Evolutionary conservation across 2,888 invertebrate genomes (phyloP).

Genomic region (Oligia fasciuncula): DNA sequence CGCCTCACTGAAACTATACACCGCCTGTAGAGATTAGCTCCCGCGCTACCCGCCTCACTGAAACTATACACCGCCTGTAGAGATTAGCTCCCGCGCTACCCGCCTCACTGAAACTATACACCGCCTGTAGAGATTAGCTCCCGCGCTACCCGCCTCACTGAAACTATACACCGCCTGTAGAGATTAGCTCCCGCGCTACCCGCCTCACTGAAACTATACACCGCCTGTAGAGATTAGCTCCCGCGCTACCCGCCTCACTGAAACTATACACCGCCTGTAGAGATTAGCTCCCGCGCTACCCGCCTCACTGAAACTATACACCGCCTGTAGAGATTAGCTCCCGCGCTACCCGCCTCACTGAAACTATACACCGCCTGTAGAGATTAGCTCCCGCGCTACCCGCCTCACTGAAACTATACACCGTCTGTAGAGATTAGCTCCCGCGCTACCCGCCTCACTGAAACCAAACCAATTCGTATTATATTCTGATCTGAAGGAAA

Average conservation of each 20-base stretch:
- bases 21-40: not conserved
- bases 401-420: slow-evolving; percentile 1
- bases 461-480: slow-evolving; percentile 26
- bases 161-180: too few species aligned
- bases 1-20: too few species aligned
- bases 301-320: not conserved
- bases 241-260: slow-evolving; percentile 13
- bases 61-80: too few species aligned
- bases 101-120: too few species aligned
- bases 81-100: too few species aligned
- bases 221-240: not conserved
- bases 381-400: not conserved
- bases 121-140: not conserved
- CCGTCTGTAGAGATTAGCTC: not conserved
- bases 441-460: slow-evolving; percentile 12
- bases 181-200: not conserved
- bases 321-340: not conserved
- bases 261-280: not conserved
- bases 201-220: slow-evolving; percentile 1
- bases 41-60: slow-evolving; percentile 13
- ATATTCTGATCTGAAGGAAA: slow-evolving; percentile 42
- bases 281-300: not conserved
- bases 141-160: slow-evolving; percentile 13
- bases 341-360: slow-evolving; percentile 12
- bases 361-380: not conserved